phyloP scores from a whole-genome alignment of 2,797 vertebrate genomes.

The Ctenopoma kingsleyae region DNA sequence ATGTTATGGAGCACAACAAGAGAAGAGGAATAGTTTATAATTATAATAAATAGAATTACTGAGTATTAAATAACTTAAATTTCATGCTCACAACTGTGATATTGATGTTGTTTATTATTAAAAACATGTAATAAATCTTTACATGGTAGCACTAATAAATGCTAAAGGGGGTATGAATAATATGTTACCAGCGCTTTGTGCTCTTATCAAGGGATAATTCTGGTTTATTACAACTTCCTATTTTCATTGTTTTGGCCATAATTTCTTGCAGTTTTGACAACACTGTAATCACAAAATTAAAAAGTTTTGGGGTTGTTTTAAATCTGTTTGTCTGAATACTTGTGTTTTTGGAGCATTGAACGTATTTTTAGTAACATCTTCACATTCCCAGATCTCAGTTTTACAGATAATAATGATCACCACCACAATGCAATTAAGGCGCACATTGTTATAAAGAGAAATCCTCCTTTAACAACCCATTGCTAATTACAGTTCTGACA shows the following conservation, averaged over 20 bases:
- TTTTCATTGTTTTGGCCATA: background rate
- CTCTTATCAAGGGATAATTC: background rate
- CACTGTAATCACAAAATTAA: background rate
- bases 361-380: background rate
- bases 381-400: background rate
- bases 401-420: background rate
- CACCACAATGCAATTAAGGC: background rate
- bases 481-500: slow-evolving; percentile 31
- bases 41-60: background rate
- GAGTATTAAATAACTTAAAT: too few species aligned
- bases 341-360: background rate
- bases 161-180: background rate
- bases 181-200: background rate
- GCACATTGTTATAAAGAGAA: background rate
- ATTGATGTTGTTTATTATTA: too few species aligned
- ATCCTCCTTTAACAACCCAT: slow-evolving; percentile 16
- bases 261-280: background rate
- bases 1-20: background rate
- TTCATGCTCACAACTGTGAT: too few species aligned
- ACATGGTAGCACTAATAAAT: background rate
- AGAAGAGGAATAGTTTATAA: background rate
- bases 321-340: background rate
- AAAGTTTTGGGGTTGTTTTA: background rate
- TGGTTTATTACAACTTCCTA: background rate
- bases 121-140: background rate